Percentiles rank a stretch among this genome's conserved stretches.
phyloP scores from a whole-genome alignment of 1,140 invertebrate species.

The Habropoda laboriosa region DNA sequence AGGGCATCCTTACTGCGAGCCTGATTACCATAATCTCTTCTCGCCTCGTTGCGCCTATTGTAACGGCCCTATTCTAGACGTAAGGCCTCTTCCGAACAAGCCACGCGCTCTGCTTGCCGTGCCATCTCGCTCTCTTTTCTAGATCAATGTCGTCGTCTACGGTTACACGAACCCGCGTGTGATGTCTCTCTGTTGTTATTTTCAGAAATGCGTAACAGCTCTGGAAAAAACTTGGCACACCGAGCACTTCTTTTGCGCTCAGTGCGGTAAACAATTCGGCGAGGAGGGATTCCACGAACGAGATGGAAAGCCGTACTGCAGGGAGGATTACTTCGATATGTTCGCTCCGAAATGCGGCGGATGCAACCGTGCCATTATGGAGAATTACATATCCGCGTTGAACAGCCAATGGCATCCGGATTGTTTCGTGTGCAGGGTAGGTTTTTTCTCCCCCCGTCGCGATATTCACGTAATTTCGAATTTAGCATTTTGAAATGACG shows the following conservation, averaged over 20 bases:
- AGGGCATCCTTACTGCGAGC: conserved; percentile 97
- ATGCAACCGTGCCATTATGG: conserved; percentile 98
- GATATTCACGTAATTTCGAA: neutral
- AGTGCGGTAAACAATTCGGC: conserved; percentile 98
- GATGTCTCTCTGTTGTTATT: conserved; percentile 29
- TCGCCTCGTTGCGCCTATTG: conserved; percentile 99
- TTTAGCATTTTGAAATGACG: conserved; percentile 37
- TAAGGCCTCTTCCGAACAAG: conserved; percentile 81
- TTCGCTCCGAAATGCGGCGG: conserved; percentile 99
- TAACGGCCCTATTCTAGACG: conserved; percentile 98
- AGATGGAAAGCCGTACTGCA: conserved; percentile 96
- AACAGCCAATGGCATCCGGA: conserved; percentile 99
- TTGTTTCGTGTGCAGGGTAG: conserved; percentile 99
- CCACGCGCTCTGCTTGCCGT: neutral
- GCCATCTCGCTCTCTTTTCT: too few species aligned
- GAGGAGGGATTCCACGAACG: conserved; percentile 98
- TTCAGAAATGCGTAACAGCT: conserved; percentile 99
- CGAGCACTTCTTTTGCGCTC: conserved; percentile 99
- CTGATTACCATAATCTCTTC: conserved; percentile 99
- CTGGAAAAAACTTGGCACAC: conserved; percentile 99
- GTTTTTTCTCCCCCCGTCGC: conserved; percentile 71
- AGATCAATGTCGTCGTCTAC: too few species aligned
- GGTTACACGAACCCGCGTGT: neutral
- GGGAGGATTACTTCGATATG: conserved; percentile 98
- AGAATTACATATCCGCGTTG: conserved; percentile 99